Conservation (phyloP, 2,113 vertebrate species). For the Acanthisitta chloris region DNA sequence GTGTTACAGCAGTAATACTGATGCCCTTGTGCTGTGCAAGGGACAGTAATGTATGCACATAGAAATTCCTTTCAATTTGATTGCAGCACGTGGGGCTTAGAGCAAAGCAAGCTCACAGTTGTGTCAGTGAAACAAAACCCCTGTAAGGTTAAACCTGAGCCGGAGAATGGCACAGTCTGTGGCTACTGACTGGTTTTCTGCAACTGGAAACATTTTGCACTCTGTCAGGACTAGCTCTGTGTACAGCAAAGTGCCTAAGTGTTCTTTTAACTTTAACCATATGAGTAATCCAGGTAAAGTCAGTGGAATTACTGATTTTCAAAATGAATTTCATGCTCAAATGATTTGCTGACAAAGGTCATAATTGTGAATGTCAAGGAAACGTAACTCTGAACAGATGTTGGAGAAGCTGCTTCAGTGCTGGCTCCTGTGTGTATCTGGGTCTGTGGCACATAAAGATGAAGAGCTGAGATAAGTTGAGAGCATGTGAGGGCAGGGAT, state of each 20-base stretch:
- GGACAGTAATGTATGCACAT: neutral
- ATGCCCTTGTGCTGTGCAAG: neutral
- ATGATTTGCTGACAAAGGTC: constrained; percentile 29
- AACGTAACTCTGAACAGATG: constrained; percentile 10
- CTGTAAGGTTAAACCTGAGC: neutral
- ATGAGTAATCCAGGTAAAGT: neutral
- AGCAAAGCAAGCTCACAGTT: neutral
- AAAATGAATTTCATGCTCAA: constrained; percentile 40
- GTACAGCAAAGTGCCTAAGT: neutral
- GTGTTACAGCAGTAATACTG: neutral
- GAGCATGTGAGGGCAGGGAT: neutral
- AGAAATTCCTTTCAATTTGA: neutral
- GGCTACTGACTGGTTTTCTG: neutral
- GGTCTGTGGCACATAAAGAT: neutral
- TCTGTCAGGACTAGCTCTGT: neutral
- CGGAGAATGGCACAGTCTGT: neutral
- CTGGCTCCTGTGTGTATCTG: neutral
- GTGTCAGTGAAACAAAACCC: neutral
- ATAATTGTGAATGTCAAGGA: neutral
- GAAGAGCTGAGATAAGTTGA: neutral
- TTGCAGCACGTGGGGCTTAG: neutral
- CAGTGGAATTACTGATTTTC: neutral
- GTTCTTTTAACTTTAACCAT: neutral
- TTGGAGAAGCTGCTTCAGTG: neutral
- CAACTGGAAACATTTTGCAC: neutral